Base-by-base conservation (phyloP, 2,797 vertebrate genomes). In the Tympanoctomys barrerae region DNA sequence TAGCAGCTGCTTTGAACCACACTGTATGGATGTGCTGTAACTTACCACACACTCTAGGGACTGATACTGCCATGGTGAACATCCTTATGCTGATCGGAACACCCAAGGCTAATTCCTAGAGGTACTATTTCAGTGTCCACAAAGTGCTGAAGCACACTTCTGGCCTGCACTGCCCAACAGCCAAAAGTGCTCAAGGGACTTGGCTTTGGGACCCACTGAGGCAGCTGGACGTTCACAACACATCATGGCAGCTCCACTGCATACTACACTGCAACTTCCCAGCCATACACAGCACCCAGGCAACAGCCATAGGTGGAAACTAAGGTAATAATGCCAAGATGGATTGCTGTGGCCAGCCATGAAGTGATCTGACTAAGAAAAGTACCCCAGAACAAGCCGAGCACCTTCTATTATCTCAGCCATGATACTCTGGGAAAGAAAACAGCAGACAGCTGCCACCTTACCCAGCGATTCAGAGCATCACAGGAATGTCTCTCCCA, bases 401-500 rank as follows among this genome's bases (percentile, higher is more conserved):
- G 33, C 1, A 0, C 75, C 64, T 62, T 33, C 0, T 10, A 18
- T 2, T 11, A 26, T 16, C 54, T 28, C 59, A 78, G 46, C 62
- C 39, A 7, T 2, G 36, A 64, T 71, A 68, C 14, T 61, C 16
- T 2, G 2, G 59, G 87, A n/a, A 33, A 57, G 42, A 52, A 71
- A 54, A 36, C 36, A 9, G 31, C 21, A 39, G 31, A 22, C 0
- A 10, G 0, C 31, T 11, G 46, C 42, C 52, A 2, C 61, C 99
- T 99, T 98, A 99, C 99, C 99, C 99, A 99, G 98, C 99, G 99
- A 98, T 99, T 99, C 92, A 99, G 98, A 1, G 99, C 97, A 77
- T 99, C 99, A 66, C 98, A 99, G 77, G 99, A 87, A 18, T 99
- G 99, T 93, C 98, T 98, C 94, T 99, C 99, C 0, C 98, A 98